Evolutionary conservation across 2,888 invertebrate species (phyloP), one percentile per base, ranked within the genome.

Genomic region (Drosophila mimica): DNA sequence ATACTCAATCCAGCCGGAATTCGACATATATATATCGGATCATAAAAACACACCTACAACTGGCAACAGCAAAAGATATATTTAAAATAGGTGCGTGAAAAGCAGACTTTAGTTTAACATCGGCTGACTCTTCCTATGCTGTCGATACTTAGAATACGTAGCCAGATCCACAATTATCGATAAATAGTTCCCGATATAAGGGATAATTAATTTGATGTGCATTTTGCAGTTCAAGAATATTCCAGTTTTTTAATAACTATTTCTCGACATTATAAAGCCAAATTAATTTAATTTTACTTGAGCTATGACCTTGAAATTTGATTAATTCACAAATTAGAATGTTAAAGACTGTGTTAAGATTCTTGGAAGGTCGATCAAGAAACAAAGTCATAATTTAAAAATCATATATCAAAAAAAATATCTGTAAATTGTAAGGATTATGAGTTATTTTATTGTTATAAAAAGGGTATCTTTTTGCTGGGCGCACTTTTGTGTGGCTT

Each of bases 401-500:
- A 20, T 43, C 20, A 20, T 43, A 20, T 20, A 11, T 20, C 43
- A 20, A 5, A 11, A 20, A 5, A 6, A 8, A n/a, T 0, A 3
- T 4, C n/a, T 0, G 9, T 40, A 4, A 40, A 40, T 40, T n/a
- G 6, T 43, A 43, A 6, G 3, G 43, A 20, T 11, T 20, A 0
- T 20, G 20, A 43, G 15, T 25, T 46, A 8, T 25, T 15, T 15
- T 25, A 2, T 11, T 43, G 2, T 1, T 11, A 0, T 43, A 3
- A 1, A 46, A 46, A 25, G 38, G 38, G 56, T 56, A 56, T 56
- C 28, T 56, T 3, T 3, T 38, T 46, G 46, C 46, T 46, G 46
- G 25, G 25, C 4, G 46, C 25, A 25, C 28, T 46, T 46, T 25
- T 15, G 8, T 46, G 46, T 15, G 3, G 38, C 4, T 17, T 33